Percentiles rank a stretch among this genome's conserved stretches.
These are phyloP conservation scores for Diplazon laetatorius DNA, from an alignment of 2,888 invertebrate species.

Conservation along the genomic window DNA sequence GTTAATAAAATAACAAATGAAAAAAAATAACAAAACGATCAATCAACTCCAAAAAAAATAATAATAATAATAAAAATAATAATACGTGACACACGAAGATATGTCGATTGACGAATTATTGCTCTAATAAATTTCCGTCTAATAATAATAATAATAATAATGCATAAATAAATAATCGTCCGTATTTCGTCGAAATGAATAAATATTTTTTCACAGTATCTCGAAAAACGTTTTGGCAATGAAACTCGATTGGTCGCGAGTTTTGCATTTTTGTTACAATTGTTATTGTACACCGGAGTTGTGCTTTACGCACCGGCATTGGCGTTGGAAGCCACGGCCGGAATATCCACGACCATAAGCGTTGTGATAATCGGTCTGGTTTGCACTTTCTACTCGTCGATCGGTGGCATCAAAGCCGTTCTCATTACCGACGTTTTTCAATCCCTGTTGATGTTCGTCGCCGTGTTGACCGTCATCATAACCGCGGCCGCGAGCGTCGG, in stretches of 20 bases:
- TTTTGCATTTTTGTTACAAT: slow-evolving; percentile 92
- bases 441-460: slow-evolving; percentile 91
- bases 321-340: slow-evolving; percentile 92
- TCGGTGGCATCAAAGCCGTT: slow-evolving; percentile 96
- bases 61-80: too few relatives aligned
- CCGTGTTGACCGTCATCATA: slow-evolving; percentile 90
- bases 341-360: slow-evolving; percentile 88
- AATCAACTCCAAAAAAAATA: too few relatives aligned
- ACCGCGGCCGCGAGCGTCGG: slow-evolving; percentile 88
- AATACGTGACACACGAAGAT: too few relatives aligned
- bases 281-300: slow-evolving; percentile 94
- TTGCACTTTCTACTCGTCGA: slow-evolving; percentile 92
- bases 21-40: too few relatives aligned
- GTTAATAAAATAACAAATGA: too few relatives aligned
- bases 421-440: slow-evolving; percentile 93
- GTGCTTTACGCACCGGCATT: slow-evolving; percentile 96
- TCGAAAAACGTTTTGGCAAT: slow-evolving; percentile 92
- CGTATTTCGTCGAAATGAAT: neutral
- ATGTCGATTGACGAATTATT: too few relatives aligned
- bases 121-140: neutral
- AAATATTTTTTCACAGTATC: slow-evolving; percentile 87
- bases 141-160: too few relatives aligned
- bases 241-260: slow-evolving; percentile 90
- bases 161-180: neutral
- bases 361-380: slow-evolving; percentile 89